Conservation (phyloP, 1,140 invertebrate genomes). For the Drosophila yakuba region DNA sequence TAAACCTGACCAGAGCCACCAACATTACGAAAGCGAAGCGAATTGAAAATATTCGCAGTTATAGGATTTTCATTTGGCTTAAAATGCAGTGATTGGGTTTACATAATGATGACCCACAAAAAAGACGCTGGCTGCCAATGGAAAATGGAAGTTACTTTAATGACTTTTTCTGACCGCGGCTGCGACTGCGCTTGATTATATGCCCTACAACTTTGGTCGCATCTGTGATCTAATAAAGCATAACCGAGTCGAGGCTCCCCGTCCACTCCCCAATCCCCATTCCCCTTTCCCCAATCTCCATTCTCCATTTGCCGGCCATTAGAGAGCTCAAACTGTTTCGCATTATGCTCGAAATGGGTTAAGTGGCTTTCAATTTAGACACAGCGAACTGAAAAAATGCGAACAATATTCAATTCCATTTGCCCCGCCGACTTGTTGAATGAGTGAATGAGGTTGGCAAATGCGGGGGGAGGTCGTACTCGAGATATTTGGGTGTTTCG, state of each 20-base stretch:
- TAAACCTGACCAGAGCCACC: constrained; percentile 28
- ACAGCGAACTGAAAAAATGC: constrained; percentile 40
- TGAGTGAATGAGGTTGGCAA: constrained; percentile 40
- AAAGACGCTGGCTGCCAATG: constrained; percentile 10
- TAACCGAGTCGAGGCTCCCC: constrained; percentile 8
- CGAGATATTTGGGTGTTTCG: background rate
- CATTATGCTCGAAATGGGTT: constrained; percentile 78
- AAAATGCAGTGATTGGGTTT: constrained; percentile 15
- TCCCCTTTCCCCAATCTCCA: no score
- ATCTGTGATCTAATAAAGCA: constrained; percentile 64
- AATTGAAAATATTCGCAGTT: constrained; percentile 28
- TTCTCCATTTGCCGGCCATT: background rate
- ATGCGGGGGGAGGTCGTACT: no score
- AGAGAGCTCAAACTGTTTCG: constrained; percentile 62
- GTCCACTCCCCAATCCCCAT: no score
- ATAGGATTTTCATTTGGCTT: background rate
- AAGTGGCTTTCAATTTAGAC: constrained; percentile 77
- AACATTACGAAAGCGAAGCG: constrained; percentile 57
- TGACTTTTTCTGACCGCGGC: constrained; percentile 46
- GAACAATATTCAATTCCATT: constrained; percentile 58
- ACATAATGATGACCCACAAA: constrained; percentile 75
- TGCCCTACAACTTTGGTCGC: constrained; percentile 47
- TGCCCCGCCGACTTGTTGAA: constrained; percentile 28
- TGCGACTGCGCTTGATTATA: constrained; percentile 7
- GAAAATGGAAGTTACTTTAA: constrained; percentile 64